These are phyloP conservation scores for Athripsodes cinereus DNA, from an alignment of 2,888 invertebrate genomes.

Conservation along the genomic window DNA sequence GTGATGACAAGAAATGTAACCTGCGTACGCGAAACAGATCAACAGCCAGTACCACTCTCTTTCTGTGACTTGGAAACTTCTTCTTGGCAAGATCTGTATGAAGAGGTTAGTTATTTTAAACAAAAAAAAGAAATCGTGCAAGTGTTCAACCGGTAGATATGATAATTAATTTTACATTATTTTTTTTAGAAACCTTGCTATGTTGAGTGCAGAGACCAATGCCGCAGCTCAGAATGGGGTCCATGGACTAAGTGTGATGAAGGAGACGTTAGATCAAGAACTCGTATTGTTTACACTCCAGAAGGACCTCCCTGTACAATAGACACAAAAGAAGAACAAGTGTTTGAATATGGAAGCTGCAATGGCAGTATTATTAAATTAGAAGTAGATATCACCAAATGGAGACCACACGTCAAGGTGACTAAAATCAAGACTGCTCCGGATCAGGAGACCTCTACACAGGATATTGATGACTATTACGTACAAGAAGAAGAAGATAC, in stretches of 20 bases:
- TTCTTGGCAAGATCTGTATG: slow-evolving; percentile 16
- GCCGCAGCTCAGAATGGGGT: slow-evolving; percentile 25
- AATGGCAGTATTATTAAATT: slow-evolving; percentile 23
- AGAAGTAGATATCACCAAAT: slow-evolving; percentile 24
- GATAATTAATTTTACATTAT: not conserved
- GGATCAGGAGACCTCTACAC: not conserved
- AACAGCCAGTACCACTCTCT: slow-evolving; percentile 19
- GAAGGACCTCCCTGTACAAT: slow-evolving; percentile 25
- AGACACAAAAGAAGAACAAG: slow-evolving; percentile 20
- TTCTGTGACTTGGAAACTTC: slow-evolving; percentile 16
- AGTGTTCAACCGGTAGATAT: no score
- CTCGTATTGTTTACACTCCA: slow-evolving; percentile 23
- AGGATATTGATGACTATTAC: slow-evolving; percentile 23
- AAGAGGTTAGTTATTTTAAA: slow-evolving; percentile 14
- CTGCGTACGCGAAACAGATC: slow-evolving; percentile 24
- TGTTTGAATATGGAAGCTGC: slow-evolving; percentile 27
- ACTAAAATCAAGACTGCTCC: not conserved
- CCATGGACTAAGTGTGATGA: slow-evolving; percentile 25
- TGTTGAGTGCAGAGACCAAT: slow-evolving; percentile 25
- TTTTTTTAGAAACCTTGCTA: slow-evolving; percentile 22
- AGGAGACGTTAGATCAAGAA: slow-evolving; percentile 25
- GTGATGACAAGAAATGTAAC: slow-evolving; percentile 20
- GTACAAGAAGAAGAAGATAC: slow-evolving; percentile 23
- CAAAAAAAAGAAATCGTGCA: no score
- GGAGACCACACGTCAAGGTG: slow-evolving; percentile 7